A percentile compares a stretch with the other conserved stretches of the same genome.
Conservation (phyloP, 2,797 vertebrate genomes). For the Anolis apletophallus region DNA sequence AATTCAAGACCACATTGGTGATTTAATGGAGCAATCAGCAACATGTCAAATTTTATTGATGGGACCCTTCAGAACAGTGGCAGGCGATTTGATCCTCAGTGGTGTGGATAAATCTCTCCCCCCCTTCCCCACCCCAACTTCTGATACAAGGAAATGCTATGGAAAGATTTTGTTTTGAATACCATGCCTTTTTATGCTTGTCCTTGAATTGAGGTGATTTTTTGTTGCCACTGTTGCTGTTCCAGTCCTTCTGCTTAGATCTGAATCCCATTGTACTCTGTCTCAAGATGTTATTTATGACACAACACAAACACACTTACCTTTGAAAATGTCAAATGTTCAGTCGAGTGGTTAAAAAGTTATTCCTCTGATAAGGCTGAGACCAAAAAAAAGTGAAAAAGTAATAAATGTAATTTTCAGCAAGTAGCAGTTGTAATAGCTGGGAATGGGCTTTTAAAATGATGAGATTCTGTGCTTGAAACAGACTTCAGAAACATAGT, state of each 20-base stretch:
- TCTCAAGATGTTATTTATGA: conserved; percentile 69
- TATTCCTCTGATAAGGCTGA: conserved; percentile 62
- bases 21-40: conserved; percentile 83
- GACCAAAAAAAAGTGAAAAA: conserved; percentile 34
- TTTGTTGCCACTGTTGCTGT: conserved; percentile 19
- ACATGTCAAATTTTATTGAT: conserved; percentile 81
- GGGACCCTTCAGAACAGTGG: conserved; percentile 69
- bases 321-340: conserved; percentile 70
- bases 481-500: conserved; percentile 34
- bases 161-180: conserved; percentile 60
- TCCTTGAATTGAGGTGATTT: conserved; percentile 72
- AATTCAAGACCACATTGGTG: conserved; percentile 75
- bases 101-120: conserved; percentile 72
- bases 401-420: conserved; percentile 71
- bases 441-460: conserved; percentile 53
- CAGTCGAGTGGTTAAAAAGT: conserved; percentile 60
- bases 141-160: conserved; percentile 52
- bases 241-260: conserved; percentile 62
- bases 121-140: conserved; percentile 30
- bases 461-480: conserved; percentile 52
- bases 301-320: conserved; percentile 52
- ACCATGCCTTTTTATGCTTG: conserved; percentile 67
- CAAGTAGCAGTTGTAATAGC: conserved; percentile 61
- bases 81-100: conserved; percentile 77
- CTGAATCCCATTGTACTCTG: conserved; percentile 58